Conservation (phyloP, 2,113 vertebrate species). For the Oncorhynchus clarkii region DNA sequence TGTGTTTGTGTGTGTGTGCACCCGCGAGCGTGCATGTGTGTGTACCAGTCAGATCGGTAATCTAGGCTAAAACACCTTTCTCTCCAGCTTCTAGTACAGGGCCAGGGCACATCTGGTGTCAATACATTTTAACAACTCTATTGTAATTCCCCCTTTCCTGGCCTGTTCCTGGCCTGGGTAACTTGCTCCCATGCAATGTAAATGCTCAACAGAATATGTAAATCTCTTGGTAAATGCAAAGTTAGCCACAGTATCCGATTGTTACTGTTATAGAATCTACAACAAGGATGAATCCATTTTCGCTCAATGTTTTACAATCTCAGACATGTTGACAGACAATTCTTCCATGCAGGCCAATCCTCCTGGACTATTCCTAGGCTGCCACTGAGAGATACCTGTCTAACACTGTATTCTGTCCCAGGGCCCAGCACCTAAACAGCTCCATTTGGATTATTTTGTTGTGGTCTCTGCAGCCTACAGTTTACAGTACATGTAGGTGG, state of each 20-base stretch:
- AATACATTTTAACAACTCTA: conserved; percentile 87
- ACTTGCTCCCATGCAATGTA: no score
- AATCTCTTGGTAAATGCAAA: background rate
- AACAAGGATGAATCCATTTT: background rate
- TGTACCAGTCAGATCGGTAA: conserved; percentile 47
- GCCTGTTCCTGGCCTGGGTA: conserved; percentile 21
- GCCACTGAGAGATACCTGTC: background rate
- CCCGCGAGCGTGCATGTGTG: conserved; percentile 14
- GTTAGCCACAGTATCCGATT: background rate
- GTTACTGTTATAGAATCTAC: background rate
- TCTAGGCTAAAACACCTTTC: conserved; percentile 43
- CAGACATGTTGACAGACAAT: no score
- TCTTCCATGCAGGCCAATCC: background rate
- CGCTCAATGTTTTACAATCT: background rate
- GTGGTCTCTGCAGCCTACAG: conserved; percentile 44
- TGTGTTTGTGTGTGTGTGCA: no score
- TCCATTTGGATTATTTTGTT: conserved; percentile 36
- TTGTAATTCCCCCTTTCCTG: conserved; percentile 84
- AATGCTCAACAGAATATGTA: no score
- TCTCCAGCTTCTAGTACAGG: conserved; percentile 40
- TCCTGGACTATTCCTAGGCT: background rate
- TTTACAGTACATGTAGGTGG: conserved; percentile 45
- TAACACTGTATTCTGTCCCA: background rate
- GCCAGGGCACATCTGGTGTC: conserved; percentile 82
- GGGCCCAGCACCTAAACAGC: conserved; percentile 42